Percentiles rank a stretch among this genome's conserved stretches.
phyloP scores from a whole-genome alignment of 2,888 invertebrate species.

The Cantharis lateralis region DNA sequence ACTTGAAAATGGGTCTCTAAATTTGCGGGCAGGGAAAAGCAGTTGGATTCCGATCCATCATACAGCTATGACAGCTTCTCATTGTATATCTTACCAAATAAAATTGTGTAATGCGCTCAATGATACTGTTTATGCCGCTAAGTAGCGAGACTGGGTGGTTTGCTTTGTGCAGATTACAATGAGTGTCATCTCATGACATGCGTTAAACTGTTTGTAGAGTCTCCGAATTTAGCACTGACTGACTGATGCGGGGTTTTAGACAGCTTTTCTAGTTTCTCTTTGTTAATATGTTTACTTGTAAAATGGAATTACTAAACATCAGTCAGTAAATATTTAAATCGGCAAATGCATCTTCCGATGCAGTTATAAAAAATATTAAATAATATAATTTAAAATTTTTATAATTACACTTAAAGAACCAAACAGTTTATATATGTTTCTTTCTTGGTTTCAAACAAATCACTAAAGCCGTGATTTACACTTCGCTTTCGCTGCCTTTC shows the following conservation, averaged over 20 bases:
- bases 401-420: too few species aligned
- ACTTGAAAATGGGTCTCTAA: conserved; percentile 5
- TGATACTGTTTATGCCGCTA: conserved; percentile 42
- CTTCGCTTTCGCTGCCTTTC: too few species aligned
- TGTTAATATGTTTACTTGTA: conserved; percentile 25
- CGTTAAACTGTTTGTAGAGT: conserved; percentile 50
- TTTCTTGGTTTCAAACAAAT: too few species aligned
- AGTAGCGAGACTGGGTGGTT: conserved; percentile 39
- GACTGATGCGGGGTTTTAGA: conserved; percentile 30
- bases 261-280: conserved; percentile 27
- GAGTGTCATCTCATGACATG: conserved; percentile 50
- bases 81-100: conserved; percentile 44
- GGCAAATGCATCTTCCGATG: not conserved
- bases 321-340: not conserved
- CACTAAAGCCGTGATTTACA: too few species aligned
- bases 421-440: too few species aligned
- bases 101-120: conserved; percentile 45
- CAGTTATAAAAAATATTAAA: not conserved
- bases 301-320: conserved; percentile 7
- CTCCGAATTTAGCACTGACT: conserved; percentile 36
- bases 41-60: conserved; percentile 47
- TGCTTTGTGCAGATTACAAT: conserved; percentile 42
- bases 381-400: too few species aligned
- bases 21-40: conserved; percentile 23
- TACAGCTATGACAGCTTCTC: conserved; percentile 49